A percentile compares a stretch with the other conserved stretches of the same genome.
Evolutionary conservation across 64 coral and sea anemone genomes (phyloP).

Genomic region (Actinia tenebrosa): DNA sequence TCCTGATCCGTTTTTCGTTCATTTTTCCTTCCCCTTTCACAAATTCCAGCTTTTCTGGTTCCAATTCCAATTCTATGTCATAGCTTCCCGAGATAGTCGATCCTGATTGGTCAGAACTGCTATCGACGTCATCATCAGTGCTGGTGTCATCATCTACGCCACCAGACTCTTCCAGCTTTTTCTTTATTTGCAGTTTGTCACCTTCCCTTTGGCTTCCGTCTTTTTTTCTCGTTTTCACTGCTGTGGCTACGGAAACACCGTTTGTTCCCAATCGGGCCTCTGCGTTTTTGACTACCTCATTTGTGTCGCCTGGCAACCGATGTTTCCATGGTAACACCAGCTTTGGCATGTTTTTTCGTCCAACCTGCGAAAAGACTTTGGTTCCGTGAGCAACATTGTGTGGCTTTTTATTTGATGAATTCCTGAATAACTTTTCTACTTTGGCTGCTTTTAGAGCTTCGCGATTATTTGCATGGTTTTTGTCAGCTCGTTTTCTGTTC

Average conservation of each 20-base stretch:
- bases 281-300: constrained; percentile 17
- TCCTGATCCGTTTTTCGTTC: background rate
- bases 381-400: background rate
- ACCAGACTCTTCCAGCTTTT: background rate
- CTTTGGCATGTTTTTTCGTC: background rate
- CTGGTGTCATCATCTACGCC: background rate
- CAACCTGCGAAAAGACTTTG: background rate
- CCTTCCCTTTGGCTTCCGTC: background rate
- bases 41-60: constrained; percentile 19
- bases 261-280: background rate
- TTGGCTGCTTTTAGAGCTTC: background rate
- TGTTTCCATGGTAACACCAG: background rate
- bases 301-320: constrained; percentile 6
- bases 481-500: background rate
- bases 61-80: constrained; percentile 14
- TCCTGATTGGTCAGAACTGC: constrained; percentile 1
- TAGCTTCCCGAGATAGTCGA: constrained; percentile 12
- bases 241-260: background rate
- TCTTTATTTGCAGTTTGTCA: background rate
- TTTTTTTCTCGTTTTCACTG: background rate
- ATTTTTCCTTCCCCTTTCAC: constrained; percentile 19
- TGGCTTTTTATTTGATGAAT: constrained; percentile 15
- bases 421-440: background rate
- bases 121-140: constrained; percentile 3
- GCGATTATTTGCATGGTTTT: background rate